Percentiles rank a stretch among this genome's conserved stretches.
phyloP scores from a whole-genome alignment of 1,140 invertebrate genomes.

The Solen grandis region DNA sequence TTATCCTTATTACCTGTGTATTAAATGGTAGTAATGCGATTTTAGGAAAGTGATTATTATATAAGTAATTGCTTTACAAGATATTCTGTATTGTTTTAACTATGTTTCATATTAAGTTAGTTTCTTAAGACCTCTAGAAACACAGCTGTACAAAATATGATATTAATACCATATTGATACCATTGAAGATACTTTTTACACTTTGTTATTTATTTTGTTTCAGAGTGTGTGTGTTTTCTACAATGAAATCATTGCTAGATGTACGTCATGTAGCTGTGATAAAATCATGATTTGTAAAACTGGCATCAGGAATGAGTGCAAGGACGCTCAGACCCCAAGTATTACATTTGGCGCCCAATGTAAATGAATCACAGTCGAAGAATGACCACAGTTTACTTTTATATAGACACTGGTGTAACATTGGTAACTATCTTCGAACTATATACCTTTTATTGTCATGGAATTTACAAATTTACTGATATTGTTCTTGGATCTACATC shows the following conservation, averaged over 20 bases:
- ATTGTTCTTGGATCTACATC: too few species aligned
- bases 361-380: too few species aligned
- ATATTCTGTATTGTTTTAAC: not conserved
- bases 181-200: not conserved
- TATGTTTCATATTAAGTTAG: not conserved
- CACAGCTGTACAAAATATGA: too few species aligned
- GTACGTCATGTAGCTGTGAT: too few species aligned
- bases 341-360: too few species aligned
- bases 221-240: not conserved
- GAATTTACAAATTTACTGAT: too few species aligned
- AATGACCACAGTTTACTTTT: too few species aligned
- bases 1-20: not conserved
- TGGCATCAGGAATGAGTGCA: not conserved
- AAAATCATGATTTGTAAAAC: not conserved
- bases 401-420: too few species aligned
- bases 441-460: too few species aligned
- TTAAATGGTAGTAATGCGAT: not conserved
- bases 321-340: not conserved
- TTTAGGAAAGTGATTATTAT: not conserved
- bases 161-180: not conserved
- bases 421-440: too few species aligned
- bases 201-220: not conserved
- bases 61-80: not conserved
- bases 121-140: not conserved
- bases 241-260: too few species aligned